Base-by-base conservation (phyloP, 2,113 vertebrate genomes). In the Gyps fulvus region DNA sequence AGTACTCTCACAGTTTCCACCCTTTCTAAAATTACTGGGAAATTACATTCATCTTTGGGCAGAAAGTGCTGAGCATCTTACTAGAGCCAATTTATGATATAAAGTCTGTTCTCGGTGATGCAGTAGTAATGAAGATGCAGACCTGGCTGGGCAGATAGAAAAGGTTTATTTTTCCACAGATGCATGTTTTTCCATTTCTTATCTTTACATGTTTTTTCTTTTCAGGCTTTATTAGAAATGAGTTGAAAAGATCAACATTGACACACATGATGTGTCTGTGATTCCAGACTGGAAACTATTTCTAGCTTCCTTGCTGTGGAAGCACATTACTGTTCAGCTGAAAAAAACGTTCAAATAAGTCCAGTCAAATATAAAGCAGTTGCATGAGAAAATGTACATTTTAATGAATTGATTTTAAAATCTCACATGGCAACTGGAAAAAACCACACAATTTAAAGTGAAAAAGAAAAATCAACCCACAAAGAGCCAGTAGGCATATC, bases 81-180 rank as follows among this genome's bases (percentile, higher is more conserved):
- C 57, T 70, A 67, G 36, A 93, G 17, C 59, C 23, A 55, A 42
- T 71, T 90, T 89, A 47, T 17, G 72, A 74, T 91, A 85, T 91
- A 52, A 82, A 87, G 31, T 67, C 66, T 95, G n/a, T 82, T 92
- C 27, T 91, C 70, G 54, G 58, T 87, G 93, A 58, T 83, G 89
- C 89, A 86, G 69, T 87, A 79, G 69, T 97, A 95, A 92, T 82
- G 86, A 89, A 97, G 80, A 92, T 81, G 86, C 57, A 92, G 65
- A 96, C 92, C 23, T 91, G 43, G 29, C 34, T 87, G 57, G 77
- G 66, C 86, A 86, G 65, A 93, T 74, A 95, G 69, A 74, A 90
- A 13, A 86, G 59, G 42, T 92, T 73, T 95, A 26, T 92, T 95
- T 82, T 95, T 84, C 55, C 87, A 89, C 89, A 93, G 81, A 87